A percentile compares a stretch with the other conserved stretches of the same genome.
These are phyloP conservation scores for Disparrhopalites patrizii DNA, from an alignment of 2,888 invertebrate genomes.

Conservation along the genomic window DNA sequence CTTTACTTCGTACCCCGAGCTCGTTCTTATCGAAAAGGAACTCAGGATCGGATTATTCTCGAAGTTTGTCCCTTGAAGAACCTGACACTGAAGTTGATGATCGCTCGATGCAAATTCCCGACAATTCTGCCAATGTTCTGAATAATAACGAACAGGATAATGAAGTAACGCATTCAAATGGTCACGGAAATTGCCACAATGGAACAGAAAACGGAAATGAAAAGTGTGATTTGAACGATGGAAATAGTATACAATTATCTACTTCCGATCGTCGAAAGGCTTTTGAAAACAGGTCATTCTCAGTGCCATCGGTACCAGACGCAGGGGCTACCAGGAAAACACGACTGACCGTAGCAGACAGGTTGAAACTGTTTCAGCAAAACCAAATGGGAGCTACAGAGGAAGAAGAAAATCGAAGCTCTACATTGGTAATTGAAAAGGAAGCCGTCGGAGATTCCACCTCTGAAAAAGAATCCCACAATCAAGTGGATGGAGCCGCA, in stretches of 20 bases:
- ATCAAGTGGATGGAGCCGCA: neutral
- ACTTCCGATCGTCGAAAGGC: slow-evolving; percentile 75
- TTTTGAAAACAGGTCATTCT: slow-evolving; percentile 64
- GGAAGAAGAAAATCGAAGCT: slow-evolving; percentile 3
- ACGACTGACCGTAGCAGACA: slow-evolving; percentile 42
- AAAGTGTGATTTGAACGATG: neutral
- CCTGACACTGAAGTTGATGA: slow-evolving; percentile 9
- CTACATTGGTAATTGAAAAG: neutral
- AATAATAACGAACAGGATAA: slow-evolving; percentile 31
- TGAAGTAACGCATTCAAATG: slow-evolving; percentile 11
- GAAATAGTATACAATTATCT: slow-evolving; percentile 49
- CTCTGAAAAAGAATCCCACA: slow-evolving; percentile 21
- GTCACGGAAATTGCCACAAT: slow-evolving; percentile 1
- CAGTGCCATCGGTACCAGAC: slow-evolving; percentile 60
- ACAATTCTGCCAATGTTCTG: slow-evolving; percentile 24
- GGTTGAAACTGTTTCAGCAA: slow-evolving; percentile 47
- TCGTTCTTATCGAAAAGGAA: slow-evolving; percentile 44
- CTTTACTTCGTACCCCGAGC: slow-evolving; percentile 45
- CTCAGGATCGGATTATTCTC: slow-evolving; percentile 37
- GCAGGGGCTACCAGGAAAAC: slow-evolving; percentile 51
- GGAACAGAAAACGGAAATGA: slow-evolving; percentile 26
- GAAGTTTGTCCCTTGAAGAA: slow-evolving; percentile 40
- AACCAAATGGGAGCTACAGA: slow-evolving; percentile 23
- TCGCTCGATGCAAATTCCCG: slow-evolving; percentile 15
- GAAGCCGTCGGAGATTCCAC: slow-evolving; percentile 23